A percentile compares a stretch with the other conserved stretches of the same genome.
These are phyloP conservation scores for Parapsyche elsis DNA, from an alignment of 1,140 invertebrate species.

Conservation along the genomic window DNA sequence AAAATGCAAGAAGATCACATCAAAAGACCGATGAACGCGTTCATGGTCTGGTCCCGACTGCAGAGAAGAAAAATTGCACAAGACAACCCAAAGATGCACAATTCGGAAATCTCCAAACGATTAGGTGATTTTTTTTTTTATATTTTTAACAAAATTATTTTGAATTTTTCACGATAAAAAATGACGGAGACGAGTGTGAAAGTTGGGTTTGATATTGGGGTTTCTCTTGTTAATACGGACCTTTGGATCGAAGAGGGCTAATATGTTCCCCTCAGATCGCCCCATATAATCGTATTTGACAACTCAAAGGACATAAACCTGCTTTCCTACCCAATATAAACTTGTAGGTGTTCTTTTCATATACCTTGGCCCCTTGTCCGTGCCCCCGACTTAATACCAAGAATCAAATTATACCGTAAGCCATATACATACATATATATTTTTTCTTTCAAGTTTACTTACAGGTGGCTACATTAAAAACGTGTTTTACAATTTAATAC, in stretches of 20 bases:
- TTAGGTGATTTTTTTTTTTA: constrained; percentile 74
- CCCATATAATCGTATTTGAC: constrained; percentile 2
- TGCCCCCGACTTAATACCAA: not conserved
- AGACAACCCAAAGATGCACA: constrained; percentile 99
- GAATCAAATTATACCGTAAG: constrained; percentile 19
- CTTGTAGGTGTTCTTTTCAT: constrained; percentile 32
- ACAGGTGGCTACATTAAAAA: constrained; percentile 32
- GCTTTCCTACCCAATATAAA: constrained; percentile 14
- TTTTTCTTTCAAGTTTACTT: not conserved
- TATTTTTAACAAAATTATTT: not conserved
- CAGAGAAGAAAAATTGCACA: constrained; percentile 93
- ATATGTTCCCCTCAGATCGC: constrained; percentile 15
- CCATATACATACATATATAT: too few species aligned
- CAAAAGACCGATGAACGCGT: constrained; percentile 88
- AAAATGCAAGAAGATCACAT: constrained; percentile 80
- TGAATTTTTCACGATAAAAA: not conserved
- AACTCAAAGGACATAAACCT: constrained; percentile 26
- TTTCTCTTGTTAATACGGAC: not conserved
- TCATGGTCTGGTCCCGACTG: constrained; percentile 90
- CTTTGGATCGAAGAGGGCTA: constrained; percentile 4
- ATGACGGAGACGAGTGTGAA: not conserved
- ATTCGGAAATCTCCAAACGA: constrained; percentile 96
- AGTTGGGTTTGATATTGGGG: not conserved
- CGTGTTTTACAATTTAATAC: constrained; percentile 20
- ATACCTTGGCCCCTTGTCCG: constrained; percentile 5